Percentiles rank a stretch among this genome's conserved stretches.
These are phyloP conservation scores for Carapus acus DNA, from an alignment of 2,797 vertebrate species.

Conservation along the genomic window DNA sequence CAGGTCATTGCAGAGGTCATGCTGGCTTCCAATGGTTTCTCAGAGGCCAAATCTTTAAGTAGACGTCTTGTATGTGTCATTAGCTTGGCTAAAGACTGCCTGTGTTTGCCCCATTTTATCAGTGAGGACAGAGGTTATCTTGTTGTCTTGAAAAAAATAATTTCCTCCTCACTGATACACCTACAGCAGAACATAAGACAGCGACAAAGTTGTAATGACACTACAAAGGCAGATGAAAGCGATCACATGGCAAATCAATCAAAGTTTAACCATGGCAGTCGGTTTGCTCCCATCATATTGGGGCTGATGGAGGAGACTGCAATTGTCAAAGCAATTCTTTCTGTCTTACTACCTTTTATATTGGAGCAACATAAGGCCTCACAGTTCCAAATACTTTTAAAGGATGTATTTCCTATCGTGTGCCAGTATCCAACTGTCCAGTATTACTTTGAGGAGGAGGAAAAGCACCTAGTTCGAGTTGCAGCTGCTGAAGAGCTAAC, in stretches of 20 bases:
- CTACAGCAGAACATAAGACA: slow-evolving; percentile 40
- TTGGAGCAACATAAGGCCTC: slow-evolving; percentile 49
- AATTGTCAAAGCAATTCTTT: slow-evolving; percentile 67
- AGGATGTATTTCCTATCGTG: slow-evolving; percentile 68
- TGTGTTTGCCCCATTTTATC: slow-evolving; percentile 58
- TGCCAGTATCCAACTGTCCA: slow-evolving; percentile 45
- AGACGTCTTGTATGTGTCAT: slow-evolving; percentile 70
- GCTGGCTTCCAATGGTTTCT: slow-evolving; percentile 74
- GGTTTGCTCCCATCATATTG: slow-evolving; percentile 23
- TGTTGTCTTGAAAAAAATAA: slow-evolving; percentile 67
- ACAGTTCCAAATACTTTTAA: slow-evolving; percentile 66
- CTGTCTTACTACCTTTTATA: slow-evolving; percentile 55
- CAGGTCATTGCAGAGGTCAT: slow-evolving; percentile 72
- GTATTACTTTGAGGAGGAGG: slow-evolving; percentile 34
- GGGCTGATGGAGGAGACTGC: slow-evolving; percentile 71
- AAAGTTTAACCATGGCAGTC: slow-evolving; percentile 3
- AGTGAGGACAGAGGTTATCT: slow-evolving; percentile 51
- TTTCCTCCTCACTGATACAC: slow-evolving; percentile 58
- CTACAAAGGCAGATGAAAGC: slow-evolving; percentile 14
- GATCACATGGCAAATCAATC: slow-evolving; percentile 20
- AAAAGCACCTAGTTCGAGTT: slow-evolving; percentile 47
- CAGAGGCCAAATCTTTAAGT: slow-evolving; percentile 70
- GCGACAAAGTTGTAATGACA: slow-evolving; percentile 13
- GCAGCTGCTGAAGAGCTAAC: slow-evolving; percentile 66
- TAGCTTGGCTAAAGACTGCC: slow-evolving; percentile 65